Evolutionary conservation across 2,797 vertebrate species (phyloP), one percentile per base, ranked within the genome.

Genomic region (Mormyrus proboscirostris): DNA sequence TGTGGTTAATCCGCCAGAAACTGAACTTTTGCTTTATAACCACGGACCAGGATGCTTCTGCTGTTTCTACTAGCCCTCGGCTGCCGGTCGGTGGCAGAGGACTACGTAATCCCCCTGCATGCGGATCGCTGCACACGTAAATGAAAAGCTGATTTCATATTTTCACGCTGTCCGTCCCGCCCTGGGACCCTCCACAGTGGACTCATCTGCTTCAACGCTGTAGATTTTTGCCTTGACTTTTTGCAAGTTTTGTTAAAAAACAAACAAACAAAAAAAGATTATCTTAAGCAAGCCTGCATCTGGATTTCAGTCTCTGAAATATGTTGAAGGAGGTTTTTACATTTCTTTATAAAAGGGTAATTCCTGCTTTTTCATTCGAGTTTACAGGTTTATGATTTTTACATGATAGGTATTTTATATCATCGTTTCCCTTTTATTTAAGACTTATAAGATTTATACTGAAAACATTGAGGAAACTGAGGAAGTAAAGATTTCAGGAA

Each of bases 301-400:
- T 69, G 69, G 79, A 47, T 73, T 51, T 89, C 59, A 84, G 88
- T 84, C 88, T 16, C 50, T 89, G 22, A 47, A 59, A 86, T 62
- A 85, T 12, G 6, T 50, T 86, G 83, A 41, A 59, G 83, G 16
- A 59, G 88, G 29, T 85, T 89, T 69, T 51, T 33, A 53, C 41
- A 44, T 76, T 55, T 79, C 51, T 82, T 89, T 57, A 47, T 86
- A 55, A 86, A 86, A 86, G 44, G 47, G 22, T 84, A 84, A 84
- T 51, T 51, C n/a, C 82, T 51, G 49, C 44, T 84, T 84, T 84
- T 86, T 86, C 73, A 53, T 86, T 86, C 51, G 33, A 38, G n/a
- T 84, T 84, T 49, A 86, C 85, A 86, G 14, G 29, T 86, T 57
- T 86, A 29, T 79, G 73, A 79, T 84, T 84, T 84, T 49, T 84